Percentiles rank a stretch among this genome's conserved stretches.
These are phyloP conservation scores for Centropus unirufus DNA, from an alignment of 2,113 vertebrate species.

Conservation along the genomic window DNA sequence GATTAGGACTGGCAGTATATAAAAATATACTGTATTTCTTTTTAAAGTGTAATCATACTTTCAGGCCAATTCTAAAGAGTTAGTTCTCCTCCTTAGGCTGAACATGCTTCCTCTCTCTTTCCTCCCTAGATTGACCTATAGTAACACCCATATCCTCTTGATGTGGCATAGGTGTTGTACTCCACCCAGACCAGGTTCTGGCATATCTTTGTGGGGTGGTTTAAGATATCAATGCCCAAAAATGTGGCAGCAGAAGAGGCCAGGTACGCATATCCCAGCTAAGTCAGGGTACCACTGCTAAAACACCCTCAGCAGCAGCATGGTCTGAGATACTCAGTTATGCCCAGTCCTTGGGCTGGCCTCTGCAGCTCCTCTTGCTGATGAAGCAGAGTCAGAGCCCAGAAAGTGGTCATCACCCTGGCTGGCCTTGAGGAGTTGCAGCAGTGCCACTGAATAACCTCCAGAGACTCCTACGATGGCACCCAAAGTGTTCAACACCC, in stretches of 20 bases:
- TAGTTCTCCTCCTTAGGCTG: not conserved
- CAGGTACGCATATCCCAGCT: not conserved
- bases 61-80: not conserved
- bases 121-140: not conserved
- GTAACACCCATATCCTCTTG: not conserved
- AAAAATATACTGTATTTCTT: not conserved
- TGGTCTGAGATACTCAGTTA: fast-evolving
- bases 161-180: not conserved
- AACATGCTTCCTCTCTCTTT: not conserved
- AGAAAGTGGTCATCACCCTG: not conserved
- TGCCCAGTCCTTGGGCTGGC: not conserved
- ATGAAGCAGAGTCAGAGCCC: not conserved
- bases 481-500: not conserved
- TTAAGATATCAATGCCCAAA: not conserved
- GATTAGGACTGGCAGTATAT: not conserved
- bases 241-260: not conserved
- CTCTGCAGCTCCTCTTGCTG: not conserved
- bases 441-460: not conserved
- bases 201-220: not conserved
- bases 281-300: not conserved
- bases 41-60: not conserved
- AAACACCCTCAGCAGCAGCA: not conserved
- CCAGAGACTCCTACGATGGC: not conserved
- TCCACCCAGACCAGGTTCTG: not conserved
- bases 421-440: not conserved